phyloP scores from a whole-genome alignment of 2,797 vertebrate genomes.

The Falco novaeseelandiae region DNA sequence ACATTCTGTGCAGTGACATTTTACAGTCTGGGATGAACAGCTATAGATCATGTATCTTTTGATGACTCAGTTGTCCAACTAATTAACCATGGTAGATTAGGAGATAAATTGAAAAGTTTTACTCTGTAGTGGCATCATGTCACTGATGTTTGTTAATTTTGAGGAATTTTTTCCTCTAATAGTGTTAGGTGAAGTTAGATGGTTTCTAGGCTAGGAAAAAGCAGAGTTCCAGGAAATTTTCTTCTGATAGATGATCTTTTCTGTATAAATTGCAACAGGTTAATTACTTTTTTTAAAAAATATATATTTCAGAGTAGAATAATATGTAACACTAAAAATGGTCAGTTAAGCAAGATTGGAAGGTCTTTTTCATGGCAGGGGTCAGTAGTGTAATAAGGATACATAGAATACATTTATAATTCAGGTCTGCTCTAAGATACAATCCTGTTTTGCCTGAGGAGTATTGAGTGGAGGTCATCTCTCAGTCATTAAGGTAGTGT shows the following conservation, averaged over 20 bases:
- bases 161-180: neutral
- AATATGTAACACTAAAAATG: neutral
- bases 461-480: neutral
- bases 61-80: neutral
- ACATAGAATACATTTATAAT: neutral
- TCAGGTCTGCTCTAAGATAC: neutral
- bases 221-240: neutral
- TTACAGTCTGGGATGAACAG: neutral
- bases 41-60: neutral
- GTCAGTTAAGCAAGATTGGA: neutral
- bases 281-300: neutral
- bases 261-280: neutral
- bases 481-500: neutral
- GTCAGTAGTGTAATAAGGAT: neutral
- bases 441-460: neutral
- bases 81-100: neutral
- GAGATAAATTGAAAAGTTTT: neutral
- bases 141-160: neutral
- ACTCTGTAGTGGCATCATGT: neutral
- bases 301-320: neutral
- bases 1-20: neutral
- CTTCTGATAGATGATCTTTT: neutral
- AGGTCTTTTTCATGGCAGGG: neutral
- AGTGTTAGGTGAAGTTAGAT: neutral
- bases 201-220: neutral